Percentiles rank a stretch among this genome's conserved stretches.
Evolutionary conservation across 1,140 invertebrate genomes (phyloP).

Genomic region (Thaumatotibia leucotreta): DNA sequence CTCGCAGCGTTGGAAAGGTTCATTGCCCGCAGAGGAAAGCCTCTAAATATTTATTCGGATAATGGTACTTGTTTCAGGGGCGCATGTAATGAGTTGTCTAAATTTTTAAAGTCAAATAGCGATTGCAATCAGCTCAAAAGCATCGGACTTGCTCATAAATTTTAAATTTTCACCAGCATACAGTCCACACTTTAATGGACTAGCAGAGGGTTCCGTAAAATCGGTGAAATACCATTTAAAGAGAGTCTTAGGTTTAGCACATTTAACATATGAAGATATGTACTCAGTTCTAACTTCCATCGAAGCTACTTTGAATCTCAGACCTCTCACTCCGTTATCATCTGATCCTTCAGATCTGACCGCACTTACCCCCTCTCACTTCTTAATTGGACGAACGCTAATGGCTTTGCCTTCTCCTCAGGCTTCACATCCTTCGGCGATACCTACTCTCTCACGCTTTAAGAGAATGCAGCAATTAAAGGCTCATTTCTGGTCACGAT

Average conservation of each 20-base stretch:
- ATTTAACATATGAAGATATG: background rate
- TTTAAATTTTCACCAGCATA: constrained; percentile 19
- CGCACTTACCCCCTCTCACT: background rate
- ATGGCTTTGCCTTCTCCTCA: background rate
- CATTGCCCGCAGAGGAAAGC: constrained; percentile 15
- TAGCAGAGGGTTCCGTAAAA: constrained; percentile 17
- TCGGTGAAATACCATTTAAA: constrained; percentile 16
- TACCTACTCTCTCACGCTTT: background rate
- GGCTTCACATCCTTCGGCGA: too few relatives aligned
- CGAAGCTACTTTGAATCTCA: background rate
- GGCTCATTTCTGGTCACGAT: background rate
- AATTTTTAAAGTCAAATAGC: constrained; percentile 11
- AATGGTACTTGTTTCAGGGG: constrained; percentile 14
- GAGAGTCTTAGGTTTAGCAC: background rate
- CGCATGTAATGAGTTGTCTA: constrained; percentile 15
- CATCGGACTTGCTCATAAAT: background rate
- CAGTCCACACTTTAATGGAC: constrained; percentile 16
- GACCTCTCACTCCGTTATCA: background rate
- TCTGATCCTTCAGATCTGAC: background rate
- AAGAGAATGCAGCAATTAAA: background rate
- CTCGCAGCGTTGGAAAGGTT: constrained; percentile 13
- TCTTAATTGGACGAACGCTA: background rate
- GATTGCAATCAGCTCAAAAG: background rate
- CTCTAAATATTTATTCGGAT: constrained; percentile 10
- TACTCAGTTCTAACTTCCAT: background rate